phyloP scores from a whole-genome alignment of 2,113 vertebrate species.

The Solenodon paradoxus region DNA sequence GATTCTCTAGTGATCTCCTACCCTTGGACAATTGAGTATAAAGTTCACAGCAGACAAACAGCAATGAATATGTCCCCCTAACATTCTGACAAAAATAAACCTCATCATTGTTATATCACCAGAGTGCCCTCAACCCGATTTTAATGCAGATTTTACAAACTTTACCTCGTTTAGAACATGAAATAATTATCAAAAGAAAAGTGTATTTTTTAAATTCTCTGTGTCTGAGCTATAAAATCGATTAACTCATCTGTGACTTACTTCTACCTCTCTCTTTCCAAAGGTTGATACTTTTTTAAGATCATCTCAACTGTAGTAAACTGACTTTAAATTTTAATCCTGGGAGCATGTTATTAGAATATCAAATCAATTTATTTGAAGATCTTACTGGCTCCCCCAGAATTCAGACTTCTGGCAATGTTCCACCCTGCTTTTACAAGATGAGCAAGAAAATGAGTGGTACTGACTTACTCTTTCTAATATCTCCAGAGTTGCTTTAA shows the following conservation, averaged over 20 bases:
- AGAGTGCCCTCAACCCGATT: constrained; percentile 53
- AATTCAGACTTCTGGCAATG: constrained; percentile 33
- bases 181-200: constrained; percentile 41
- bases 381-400: constrained; percentile 24
- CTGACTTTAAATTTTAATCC: constrained; percentile 44
- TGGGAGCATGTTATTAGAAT: constrained; percentile 1
- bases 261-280: constrained; percentile 68
- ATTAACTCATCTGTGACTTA: constrained; percentile 4
- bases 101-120: constrained; percentile 47
- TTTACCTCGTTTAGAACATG: constrained; percentile 66
- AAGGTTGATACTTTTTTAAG: constrained; percentile 50
- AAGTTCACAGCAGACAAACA: constrained; percentile 45
- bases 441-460: constrained; percentile 44
- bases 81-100: constrained; percentile 63
- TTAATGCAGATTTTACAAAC: constrained; percentile 39
- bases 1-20: constrained; percentile 8
- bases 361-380: background rate
- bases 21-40: constrained; percentile 50
- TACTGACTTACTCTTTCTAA: constrained; percentile 46
- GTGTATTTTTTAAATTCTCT: constrained; percentile 63
- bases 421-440: constrained; percentile 49
- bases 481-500: constrained; percentile 67
- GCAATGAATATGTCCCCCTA: background rate
- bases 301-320: constrained; percentile 34
- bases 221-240: constrained; percentile 36